Evolutionary conservation across 2,113 vertebrate species (phyloP), one percentile per base, ranked within the genome.

Genomic region (Leucopsar rothschildi): DNA sequence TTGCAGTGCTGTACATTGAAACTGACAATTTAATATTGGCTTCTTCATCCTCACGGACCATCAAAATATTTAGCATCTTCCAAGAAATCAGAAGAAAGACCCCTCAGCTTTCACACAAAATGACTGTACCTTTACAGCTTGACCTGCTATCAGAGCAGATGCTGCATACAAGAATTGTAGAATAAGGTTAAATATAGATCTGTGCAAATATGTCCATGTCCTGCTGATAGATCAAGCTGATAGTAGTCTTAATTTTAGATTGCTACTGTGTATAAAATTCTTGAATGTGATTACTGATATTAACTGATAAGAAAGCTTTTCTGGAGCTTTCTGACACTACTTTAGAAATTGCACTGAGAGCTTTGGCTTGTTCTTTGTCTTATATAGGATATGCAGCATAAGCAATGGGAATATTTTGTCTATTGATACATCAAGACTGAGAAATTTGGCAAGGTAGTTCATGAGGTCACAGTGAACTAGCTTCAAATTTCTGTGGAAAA

Each of bases 21-120:
- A 98, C 90, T 3, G 81, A 76, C 31, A 99, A 75, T 21, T 92
- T 88, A 42, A 98, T 42, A 2, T 88, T 56, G 3, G 18, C 82
- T 57, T 98, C 98, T 94, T 99, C 98, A 23, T 98, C 90, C 82
- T 96, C 49, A 22, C 98, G 98, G 21, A 96, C 90, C 52, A 80
- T 84, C 89, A 99, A 86, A 61, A 99, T 98, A 33, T 97, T 90
- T 45, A 96, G 94, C 52, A 98, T 96, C 99, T 99, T 80, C 13
- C 33, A 77, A 70, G 15, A 85, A 42, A 93, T 28, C 39, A 95
- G 47, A 85, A 93, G 28, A 70, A 33, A 88, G 22, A 68, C 8
- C 44, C 6, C 39, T 93, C 55, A 92, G 78, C 16, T 87, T 93
- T 79, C 49, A 27, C 47, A 82, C 23, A 57, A 53, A 90, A 35